A percentile compares a stretch with the other conserved stretches of the same genome.
These are phyloP conservation scores for Eledone cirrhosa DNA, from an alignment of 2,888 invertebrate genomes.

Conservation along the genomic window DNA sequence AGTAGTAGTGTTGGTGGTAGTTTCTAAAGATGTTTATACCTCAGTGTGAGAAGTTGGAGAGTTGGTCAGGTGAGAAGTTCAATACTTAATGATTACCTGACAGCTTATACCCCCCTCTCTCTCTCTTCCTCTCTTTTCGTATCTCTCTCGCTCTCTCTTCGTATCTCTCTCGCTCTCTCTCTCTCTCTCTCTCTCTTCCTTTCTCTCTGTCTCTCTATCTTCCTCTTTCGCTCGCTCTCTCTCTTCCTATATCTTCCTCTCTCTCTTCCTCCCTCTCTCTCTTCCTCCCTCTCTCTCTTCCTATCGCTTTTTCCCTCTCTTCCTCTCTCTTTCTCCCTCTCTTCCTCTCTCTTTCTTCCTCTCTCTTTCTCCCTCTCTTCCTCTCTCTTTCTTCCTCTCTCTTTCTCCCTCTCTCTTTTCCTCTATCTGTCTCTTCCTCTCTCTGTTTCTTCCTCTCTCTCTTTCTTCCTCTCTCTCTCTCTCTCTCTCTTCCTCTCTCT, in stretches of 20 bases:
- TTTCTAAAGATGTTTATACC: too few species aligned
- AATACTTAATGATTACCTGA: too few species aligned
- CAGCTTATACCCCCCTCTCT: background rate
- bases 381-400: background rate
- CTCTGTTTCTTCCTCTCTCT: background rate
- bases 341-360: background rate
- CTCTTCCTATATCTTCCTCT: too few species aligned
- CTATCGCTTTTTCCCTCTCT: background rate
- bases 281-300: too few species aligned
- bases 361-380: background rate
- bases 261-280: too few species aligned
- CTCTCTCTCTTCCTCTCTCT: background rate
- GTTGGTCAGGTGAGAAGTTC: too few species aligned
- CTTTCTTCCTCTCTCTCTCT: background rate
- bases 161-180: background rate
- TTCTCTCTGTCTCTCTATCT: too few species aligned
- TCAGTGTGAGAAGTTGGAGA: too few species aligned
- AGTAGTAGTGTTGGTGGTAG: too few species aligned
- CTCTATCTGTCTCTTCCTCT: background rate
- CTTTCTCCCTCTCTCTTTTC: background rate
- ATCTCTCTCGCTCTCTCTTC: background rate
- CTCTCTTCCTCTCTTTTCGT: background rate
- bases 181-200: too few species aligned
- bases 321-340: background rate
- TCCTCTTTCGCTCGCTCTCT: too few species aligned